Evolutionary conservation across 2,113 vertebrate species (phyloP).

Genomic region (Scolopax mira): DNA sequence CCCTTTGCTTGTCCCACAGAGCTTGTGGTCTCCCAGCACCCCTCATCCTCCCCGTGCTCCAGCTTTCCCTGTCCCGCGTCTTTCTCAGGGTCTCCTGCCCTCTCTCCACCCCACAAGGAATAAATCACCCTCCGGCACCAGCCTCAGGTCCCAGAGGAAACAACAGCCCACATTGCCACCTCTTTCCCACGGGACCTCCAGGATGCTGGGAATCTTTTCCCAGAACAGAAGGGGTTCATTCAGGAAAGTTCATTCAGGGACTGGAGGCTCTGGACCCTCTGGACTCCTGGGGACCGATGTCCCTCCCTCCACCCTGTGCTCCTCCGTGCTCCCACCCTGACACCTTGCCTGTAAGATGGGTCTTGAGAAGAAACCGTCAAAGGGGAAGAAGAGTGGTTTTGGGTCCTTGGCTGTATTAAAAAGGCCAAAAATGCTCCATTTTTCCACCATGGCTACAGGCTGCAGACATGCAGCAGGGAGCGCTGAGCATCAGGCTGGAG

Average conservation of each 20-base stretch:
- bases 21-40: neutral
- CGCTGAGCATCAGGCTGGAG: neutral
- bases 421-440: neutral
- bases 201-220: conserved; percentile 43
- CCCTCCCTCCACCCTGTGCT: neutral
- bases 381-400: neutral
- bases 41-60: neutral
- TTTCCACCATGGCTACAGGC: neutral
- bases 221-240: conserved; percentile 15
- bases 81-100: conserved; percentile 53
- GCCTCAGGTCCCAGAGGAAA: neutral
- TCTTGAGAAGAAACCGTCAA: neutral
- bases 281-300: neutral
- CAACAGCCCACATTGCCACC: neutral
- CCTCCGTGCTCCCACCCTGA: neutral
- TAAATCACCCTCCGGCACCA: conserved; percentile 20
- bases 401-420: neutral
- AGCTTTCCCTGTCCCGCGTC: neutral
- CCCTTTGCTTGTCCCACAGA: fast-evolving
- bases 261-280: neutral
- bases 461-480: neutral
- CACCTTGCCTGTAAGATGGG: neutral
- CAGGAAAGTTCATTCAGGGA: neutral
- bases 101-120: neutral
- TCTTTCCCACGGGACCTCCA: conserved; percentile 5